These are phyloP conservation scores for Alosa sapidissima DNA, from an alignment of 2,797 vertebrate species.

Conservation along the genomic window DNA sequence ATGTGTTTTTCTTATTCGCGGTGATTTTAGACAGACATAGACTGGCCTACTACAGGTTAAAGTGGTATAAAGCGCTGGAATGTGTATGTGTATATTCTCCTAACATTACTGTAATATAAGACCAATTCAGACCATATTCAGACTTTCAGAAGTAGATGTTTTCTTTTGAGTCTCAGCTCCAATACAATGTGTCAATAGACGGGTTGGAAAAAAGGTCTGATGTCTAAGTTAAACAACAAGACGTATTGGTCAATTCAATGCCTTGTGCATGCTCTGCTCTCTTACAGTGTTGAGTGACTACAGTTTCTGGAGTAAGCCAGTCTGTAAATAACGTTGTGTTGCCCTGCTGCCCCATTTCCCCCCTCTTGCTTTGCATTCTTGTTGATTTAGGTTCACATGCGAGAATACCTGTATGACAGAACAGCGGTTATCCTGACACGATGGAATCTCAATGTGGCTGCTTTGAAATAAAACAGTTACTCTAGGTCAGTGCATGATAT, in stretches of 20 bases:
- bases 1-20: background rate
- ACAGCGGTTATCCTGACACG: background rate
- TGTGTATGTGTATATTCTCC: background rate
- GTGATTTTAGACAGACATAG: background rate
- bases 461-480: slow-evolving; percentile 15
- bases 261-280: background rate
- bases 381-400: background rate
- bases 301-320: background rate
- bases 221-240: background rate
- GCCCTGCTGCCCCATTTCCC: background rate
- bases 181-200: background rate
- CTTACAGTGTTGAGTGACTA: background rate
- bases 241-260: background rate
- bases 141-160: background rate
- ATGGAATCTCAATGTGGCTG: slow-evolving; percentile 12
- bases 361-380: background rate
- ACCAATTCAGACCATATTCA: background rate
- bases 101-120: background rate
- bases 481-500: background rate
- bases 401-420: background rate
- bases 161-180: background rate
- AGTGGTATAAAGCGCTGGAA: background rate
- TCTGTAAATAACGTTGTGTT: background rate
- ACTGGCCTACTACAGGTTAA: background rate
- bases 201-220: background rate